These are phyloP conservation scores for Abrostola tripartita DNA, from an alignment of 2,888 invertebrate genomes.

Conservation along the genomic window DNA sequence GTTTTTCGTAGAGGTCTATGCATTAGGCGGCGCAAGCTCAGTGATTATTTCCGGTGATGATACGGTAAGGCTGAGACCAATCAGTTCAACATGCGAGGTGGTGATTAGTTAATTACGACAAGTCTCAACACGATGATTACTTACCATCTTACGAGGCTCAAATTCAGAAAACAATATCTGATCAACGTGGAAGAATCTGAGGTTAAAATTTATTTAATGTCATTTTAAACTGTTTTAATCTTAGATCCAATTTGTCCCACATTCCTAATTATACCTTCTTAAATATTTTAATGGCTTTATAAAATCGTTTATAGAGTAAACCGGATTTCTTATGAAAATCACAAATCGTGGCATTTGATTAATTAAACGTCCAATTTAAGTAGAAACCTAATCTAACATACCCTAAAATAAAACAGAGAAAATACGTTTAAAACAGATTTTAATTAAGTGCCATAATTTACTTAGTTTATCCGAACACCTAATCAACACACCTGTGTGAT, in stretches of 20 bases:
- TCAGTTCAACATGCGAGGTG: background rate
- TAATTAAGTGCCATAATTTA: too few relatives aligned
- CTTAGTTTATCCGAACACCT: too few relatives aligned
- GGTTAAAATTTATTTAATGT: constrained; percentile 11
- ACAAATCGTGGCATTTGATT: constrained; percentile 33
- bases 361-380: constrained; percentile 30
- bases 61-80: background rate
- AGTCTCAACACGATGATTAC: too few relatives aligned
- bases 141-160: too few relatives aligned
- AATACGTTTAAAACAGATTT: too few relatives aligned
- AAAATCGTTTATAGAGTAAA: constrained; percentile 38
- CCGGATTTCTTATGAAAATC: constrained; percentile 26
- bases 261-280: constrained; percentile 39
- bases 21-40: too few relatives aligned
- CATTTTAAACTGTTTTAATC: constrained; percentile 15
- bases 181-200: constrained; percentile 4
- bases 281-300: constrained; percentile 50
- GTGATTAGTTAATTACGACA: background rate
- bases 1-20: too few relatives aligned
- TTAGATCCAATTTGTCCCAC: constrained; percentile 22
- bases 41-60: constrained; percentile 1
- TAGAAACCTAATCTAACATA: constrained; percentile 33
- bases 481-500: too few relatives aligned
- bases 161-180: constrained; percentile 6
- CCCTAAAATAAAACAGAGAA: background rate